Evolutionary conservation across 2,797 vertebrate genomes (phyloP).

Genomic region (Choloepus didactylus): DNA sequence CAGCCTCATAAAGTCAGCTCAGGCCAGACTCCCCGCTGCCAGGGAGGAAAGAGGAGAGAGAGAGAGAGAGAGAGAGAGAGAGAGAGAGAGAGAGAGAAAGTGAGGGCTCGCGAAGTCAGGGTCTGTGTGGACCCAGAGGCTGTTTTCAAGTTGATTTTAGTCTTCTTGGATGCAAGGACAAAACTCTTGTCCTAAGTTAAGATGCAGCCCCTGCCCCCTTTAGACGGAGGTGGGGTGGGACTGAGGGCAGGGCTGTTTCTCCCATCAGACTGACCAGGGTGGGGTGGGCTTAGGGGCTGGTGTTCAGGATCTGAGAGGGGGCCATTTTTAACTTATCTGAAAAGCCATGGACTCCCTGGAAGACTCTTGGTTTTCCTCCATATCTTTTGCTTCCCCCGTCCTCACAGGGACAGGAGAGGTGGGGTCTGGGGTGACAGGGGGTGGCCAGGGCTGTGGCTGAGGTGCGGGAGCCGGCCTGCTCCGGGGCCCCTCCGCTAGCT

Average conservation of each 20-base stretch:
- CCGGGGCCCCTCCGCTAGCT: background rate
- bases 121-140: rapidly evolving
- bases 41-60: background rate
- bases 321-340: background rate
- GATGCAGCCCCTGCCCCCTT: background rate
- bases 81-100: background rate
- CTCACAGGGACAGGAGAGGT: background rate
- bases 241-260: background rate
- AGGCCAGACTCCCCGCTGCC: background rate
- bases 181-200: background rate
- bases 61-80: background rate
- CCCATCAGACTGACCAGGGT: background rate
- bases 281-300: too few relatives aligned
- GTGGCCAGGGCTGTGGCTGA: background rate
- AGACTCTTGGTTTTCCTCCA: background rate
- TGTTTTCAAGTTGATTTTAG: background rate
- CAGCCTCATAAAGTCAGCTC: background rate
- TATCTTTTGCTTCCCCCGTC: background rate
- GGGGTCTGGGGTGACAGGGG: background rate
- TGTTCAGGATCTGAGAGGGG: background rate
- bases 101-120: background rate
- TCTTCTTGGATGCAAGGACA: background rate
- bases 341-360: background rate
- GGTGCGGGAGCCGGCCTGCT: background rate
- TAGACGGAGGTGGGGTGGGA: background rate